These are phyloP conservation scores for Aplodontia rufa DNA, from an alignment of 2,113 vertebrate genomes.

Conservation along the genomic window DNA sequence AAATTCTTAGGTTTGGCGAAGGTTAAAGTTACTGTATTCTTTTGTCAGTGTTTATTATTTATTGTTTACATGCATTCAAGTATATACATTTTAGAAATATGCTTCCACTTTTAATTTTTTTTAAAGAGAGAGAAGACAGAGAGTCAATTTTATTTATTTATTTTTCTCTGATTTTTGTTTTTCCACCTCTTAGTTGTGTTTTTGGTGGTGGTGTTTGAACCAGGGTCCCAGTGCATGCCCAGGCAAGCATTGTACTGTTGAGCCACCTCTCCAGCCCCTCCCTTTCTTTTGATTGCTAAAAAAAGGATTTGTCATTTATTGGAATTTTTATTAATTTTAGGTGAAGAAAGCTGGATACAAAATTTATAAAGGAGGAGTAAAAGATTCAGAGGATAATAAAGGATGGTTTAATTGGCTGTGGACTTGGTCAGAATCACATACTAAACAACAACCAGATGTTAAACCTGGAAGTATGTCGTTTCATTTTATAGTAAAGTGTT, in stretches of 20 bases:
- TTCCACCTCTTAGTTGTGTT: no score
- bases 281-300: slow-evolving; percentile 43
- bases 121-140: no score
- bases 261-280: no score
- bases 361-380: slow-evolving; percentile 91
- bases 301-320: slow-evolving; percentile 33
- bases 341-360: slow-evolving; percentile 92
- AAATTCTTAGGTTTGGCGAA: not conserved
- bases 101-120: no score
- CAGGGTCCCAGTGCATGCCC: no score
- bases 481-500: slow-evolving; percentile 18
- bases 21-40: not conserved
- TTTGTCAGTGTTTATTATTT: not conserved
- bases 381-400: slow-evolving; percentile 91
- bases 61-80: not conserved
- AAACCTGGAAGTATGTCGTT: slow-evolving; percentile 90
- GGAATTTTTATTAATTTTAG: slow-evolving; percentile 79
- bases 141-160: no score
- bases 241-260: no score
- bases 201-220: no score
- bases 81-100: slow-evolving; percentile 23
- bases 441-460: slow-evolving; percentile 81
- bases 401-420: slow-evolving; percentile 97
- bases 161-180: no score
- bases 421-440: slow-evolving; percentile 88